Base-by-base conservation (phyloP, 2,888 invertebrate species). In the Strigamia crassipes region DNA sequence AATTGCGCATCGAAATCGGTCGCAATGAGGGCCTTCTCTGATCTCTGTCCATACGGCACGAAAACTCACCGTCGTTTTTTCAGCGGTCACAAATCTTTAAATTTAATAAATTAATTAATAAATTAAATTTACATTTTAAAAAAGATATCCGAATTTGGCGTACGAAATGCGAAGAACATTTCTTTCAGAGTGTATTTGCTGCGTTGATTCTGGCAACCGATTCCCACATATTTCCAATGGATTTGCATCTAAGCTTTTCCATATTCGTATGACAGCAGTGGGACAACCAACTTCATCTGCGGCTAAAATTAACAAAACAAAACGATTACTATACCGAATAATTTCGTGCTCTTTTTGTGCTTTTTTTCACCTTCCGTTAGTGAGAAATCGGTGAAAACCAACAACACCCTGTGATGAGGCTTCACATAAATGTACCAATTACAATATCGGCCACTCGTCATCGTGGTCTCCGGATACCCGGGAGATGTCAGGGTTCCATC, bases 31-130 rank as follows among this genome's bases (percentile, higher is more conserved):
- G 85, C 89, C 89, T 83, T 91, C 91, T 81, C 87, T 87, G 85
- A 97, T 93, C 90, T 98, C 97, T 83, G 97, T 97, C 97, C 97
- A 98, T 81, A 96, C 92, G 79, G 96, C 94, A 87, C 94, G 92
- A 90, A 97, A 98, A 83, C 97, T 98, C 88, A 93, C 92, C 86
- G 95, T 95, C 83, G 97, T 95, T 90, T 96, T 96, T 88, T 96
- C 96, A 83, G 97, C 96, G 87, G 96, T 94, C 88, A 96, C 94
- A 89, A 97, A 97, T 89, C 97, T 97, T 89, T 15, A 88, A 87
- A 34, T 34, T 84, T 83, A 80, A 80, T 83, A 80, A 80, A 10
- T 13, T n/a, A n/a, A n/a, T n/a, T n/a, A n/a, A n/a, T n/a, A n/a
- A n/a, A n/a, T n/a, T n/a, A n/a, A n/a, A n/a, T n/a, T n/a, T n/a